These are phyloP conservation scores for Arnoldichthys spilopterus DNA, from an alignment of 2,797 vertebrate species.

Conservation along the genomic window DNA sequence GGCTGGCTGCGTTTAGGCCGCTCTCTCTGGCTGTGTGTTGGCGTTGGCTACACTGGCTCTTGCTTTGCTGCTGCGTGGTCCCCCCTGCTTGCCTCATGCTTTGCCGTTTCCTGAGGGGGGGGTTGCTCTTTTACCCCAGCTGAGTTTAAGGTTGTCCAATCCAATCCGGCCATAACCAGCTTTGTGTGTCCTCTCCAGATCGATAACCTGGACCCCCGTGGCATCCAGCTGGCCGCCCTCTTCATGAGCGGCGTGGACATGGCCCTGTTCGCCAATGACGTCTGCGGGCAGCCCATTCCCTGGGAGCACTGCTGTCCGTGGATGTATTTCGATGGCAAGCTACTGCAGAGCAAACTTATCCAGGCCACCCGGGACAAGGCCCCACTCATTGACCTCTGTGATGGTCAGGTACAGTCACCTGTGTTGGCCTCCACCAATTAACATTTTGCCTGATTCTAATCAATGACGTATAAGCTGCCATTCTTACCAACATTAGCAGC, in stretches of 20 bases:
- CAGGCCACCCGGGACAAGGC: slow-evolving; percentile 91
- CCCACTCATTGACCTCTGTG: slow-evolving; percentile 97
- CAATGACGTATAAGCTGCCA: background rate
- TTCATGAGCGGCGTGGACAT: slow-evolving; percentile 97
- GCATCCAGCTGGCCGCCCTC: slow-evolving; percentile 91
- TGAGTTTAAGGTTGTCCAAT: background rate
- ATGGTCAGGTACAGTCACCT: slow-evolving; percentile 87
- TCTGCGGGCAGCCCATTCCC: slow-evolving; percentile 91
- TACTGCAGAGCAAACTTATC: slow-evolving; percentile 94
- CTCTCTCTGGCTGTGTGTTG: slow-evolving; percentile 50
- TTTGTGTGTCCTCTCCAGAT: slow-evolving; percentile 79
- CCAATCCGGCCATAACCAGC: background rate
- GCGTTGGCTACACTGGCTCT: slow-evolving; percentile 6
- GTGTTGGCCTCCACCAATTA: background rate
- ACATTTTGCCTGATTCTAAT: background rate
- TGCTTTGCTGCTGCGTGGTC: slow-evolving; percentile 5
- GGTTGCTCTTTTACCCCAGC: background rate
- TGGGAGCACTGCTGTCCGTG: slow-evolving; percentile 98
- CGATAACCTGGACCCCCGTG: slow-evolving; percentile 91
- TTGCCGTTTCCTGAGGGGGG: background rate
- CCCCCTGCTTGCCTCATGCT: slow-evolving; percentile 20
- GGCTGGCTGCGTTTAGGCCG: slow-evolving; percentile 40
- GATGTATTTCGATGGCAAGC: slow-evolving; percentile 98
- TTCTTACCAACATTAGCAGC: too few species aligned
- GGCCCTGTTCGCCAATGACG: slow-evolving; percentile 93